Evolutionary conservation across 2,888 invertebrate genomes (phyloP).

Genomic region (Nomada ruficornis): DNA sequence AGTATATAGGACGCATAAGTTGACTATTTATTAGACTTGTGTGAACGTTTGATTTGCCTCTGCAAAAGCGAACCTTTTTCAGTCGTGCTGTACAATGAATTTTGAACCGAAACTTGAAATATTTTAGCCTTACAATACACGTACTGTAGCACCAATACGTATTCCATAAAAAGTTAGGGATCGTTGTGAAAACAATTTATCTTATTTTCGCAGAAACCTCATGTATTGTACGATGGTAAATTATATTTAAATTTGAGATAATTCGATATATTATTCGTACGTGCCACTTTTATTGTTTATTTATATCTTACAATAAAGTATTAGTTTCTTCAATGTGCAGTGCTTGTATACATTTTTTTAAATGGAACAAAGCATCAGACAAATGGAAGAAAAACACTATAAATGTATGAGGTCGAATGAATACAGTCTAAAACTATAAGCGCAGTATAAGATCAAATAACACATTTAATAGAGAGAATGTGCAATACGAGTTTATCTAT

Average conservation of each 20-base stretch:
- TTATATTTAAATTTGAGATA: slow-evolving; percentile 23
- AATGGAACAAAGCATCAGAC: neutral
- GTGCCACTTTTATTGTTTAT: slow-evolving; percentile 37
- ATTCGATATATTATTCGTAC: slow-evolving; percentile 12
- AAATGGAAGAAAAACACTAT: neutral
- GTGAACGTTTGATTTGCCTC: slow-evolving; percentile 69
- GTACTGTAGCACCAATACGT: neutral
- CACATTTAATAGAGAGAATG: slow-evolving; percentile 2
- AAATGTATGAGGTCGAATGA: neutral
- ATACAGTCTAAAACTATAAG: slow-evolving; percentile 8
- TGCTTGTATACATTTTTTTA: slow-evolving; percentile 15
- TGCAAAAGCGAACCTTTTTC: slow-evolving; percentile 43
- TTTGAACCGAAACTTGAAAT: slow-evolving; percentile 64
- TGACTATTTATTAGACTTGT: slow-evolving; percentile 78
- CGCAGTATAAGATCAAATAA: neutral
- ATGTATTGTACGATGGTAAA: slow-evolving; percentile 2
- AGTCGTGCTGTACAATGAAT: slow-evolving; percentile 57
- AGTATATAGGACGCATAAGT: slow-evolving; percentile 68
- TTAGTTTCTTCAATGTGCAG: slow-evolving; percentile 24
- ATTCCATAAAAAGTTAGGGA: neutral
- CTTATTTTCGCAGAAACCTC: neutral
- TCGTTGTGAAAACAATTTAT: neutral
- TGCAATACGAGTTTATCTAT: slow-evolving; percentile 44
- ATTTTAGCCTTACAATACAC: slow-evolving; percentile 12
- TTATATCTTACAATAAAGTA: slow-evolving; percentile 41